Percentiles rank a stretch among this genome's conserved stretches.
Evolutionary conservation across 2,888 invertebrate species (phyloP).

Genomic region (Julus scanicus): DNA sequence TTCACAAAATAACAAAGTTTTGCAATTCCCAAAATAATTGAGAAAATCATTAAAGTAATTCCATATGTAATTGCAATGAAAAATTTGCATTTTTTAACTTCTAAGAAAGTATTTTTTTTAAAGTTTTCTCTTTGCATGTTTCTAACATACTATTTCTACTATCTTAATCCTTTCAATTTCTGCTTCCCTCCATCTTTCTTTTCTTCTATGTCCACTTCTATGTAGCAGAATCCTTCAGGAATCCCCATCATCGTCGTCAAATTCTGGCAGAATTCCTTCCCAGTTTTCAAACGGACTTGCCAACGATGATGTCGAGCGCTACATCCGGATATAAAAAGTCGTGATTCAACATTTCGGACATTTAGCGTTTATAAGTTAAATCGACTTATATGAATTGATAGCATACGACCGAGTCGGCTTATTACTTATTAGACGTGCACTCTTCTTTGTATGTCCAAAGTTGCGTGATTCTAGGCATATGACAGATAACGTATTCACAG

Average conservation of each 20-base stretch:
- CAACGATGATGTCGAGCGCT: constrained; percentile 53
- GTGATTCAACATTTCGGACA: neutral
- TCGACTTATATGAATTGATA: neutral
- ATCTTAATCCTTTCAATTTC: neutral
- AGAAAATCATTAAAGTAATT: no score
- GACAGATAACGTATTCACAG: neutral
- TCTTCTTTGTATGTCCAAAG: neutral
- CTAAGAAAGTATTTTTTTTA: no score
- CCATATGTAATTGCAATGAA: no score
- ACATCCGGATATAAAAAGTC: constrained; percentile 53
- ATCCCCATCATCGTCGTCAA: constrained; percentile 35
- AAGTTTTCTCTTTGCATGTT: no score
- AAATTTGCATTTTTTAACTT: no score
- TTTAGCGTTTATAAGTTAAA: constrained; percentile 1
- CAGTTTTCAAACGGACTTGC: neutral
- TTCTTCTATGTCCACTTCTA: no score
- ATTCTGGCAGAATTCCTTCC: constrained; percentile 23
- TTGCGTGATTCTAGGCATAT: neutral
- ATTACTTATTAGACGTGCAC: neutral
- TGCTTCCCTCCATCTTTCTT: neutral
- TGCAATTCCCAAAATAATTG: no score
- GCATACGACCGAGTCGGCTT: neutral
- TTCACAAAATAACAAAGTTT: no score
- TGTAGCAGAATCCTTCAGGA: constrained; percentile 25
- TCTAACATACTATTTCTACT: neutral